A percentile compares a stretch with the other conserved stretches of the same genome.
phyloP scores from a whole-genome alignment of 2,113 vertebrate species.

The Mesitornis unicolor region DNA sequence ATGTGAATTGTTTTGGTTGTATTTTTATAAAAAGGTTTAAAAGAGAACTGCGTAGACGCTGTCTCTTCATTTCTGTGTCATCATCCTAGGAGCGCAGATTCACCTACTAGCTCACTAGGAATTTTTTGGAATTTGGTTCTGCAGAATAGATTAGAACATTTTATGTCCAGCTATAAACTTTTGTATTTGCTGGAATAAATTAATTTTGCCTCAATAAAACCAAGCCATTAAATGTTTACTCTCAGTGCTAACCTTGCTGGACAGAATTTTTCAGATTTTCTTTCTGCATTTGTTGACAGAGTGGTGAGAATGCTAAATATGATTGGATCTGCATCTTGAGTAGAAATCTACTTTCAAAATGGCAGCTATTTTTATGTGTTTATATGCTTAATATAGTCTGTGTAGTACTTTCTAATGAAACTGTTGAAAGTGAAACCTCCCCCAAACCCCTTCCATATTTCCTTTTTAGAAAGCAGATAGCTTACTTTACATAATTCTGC shows the following conservation, averaged over 20 bases:
- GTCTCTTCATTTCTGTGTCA: background rate
- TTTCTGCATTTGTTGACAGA: background rate
- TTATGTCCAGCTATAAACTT: background rate
- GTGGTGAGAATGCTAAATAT: background rate
- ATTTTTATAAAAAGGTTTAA: background rate
- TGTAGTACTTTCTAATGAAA: background rate
- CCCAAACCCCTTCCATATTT: background rate
- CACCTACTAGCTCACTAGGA: background rate
- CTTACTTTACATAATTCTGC: background rate
- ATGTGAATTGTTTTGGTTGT: background rate
- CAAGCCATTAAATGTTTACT: background rate
- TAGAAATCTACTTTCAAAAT: background rate
- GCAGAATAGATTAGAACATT: background rate
- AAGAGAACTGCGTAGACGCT: background rate
- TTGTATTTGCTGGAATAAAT: background rate
- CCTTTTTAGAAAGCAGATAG: background rate
- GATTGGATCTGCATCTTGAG: background rate
- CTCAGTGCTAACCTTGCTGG: background rate
- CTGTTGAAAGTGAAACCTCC: background rate
- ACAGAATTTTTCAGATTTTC: background rate
- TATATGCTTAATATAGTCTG: background rate
- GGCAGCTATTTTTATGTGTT: background rate
- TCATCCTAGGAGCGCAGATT: background rate
- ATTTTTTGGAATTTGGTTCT: background rate
- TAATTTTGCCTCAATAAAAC: background rate